Evolutionary conservation across 1,140 invertebrate species (phyloP).

Genomic region (Drosophila mojavensis): DNA sequence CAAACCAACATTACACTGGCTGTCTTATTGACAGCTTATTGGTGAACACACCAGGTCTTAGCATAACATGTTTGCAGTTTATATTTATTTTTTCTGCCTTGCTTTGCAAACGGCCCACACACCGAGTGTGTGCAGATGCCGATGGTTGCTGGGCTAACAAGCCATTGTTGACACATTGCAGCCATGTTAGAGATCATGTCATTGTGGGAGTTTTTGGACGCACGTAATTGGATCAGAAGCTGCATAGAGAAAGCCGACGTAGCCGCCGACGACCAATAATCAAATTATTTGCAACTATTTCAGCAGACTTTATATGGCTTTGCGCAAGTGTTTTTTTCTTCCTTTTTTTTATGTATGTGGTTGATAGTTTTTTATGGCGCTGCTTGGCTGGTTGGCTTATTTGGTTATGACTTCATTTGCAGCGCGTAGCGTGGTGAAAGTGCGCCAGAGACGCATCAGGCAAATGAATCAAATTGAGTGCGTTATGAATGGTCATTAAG

Average conservation of each 20-base stretch:
- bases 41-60: constrained; percentile 55
- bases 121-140: constrained; percentile 27
- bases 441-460: constrained; percentile 53
- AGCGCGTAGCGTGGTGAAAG: constrained; percentile 54
- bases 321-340: constrained; percentile 5
- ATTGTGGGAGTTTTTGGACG: constrained; percentile 63
- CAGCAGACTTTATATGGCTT: constrained; percentile 36
- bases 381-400: constrained; percentile 54
- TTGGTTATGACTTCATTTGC: constrained; percentile 81
- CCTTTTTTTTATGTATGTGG: not conserved
- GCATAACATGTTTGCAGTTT: constrained; percentile 24
- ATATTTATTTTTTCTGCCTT: not conserved
- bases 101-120: constrained; percentile 2
- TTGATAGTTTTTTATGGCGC: constrained; percentile 47
- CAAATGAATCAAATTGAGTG: constrained; percentile 68
- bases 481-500: constrained; percentile 51
- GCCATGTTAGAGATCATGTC: constrained; percentile 68
- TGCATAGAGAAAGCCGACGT: constrained; percentile 35
- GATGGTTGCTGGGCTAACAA: constrained; percentile 64
- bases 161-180: constrained; percentile 80
- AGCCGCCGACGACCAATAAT: constrained; percentile 26
- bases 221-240: constrained; percentile 52
- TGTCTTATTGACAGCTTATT: too few species aligned
- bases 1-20: constrained; percentile 31
- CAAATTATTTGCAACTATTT: constrained; percentile 42